Base-by-base conservation (phyloP, 2,888 invertebrate genomes). In the Trissoscelio sp. region DNA sequence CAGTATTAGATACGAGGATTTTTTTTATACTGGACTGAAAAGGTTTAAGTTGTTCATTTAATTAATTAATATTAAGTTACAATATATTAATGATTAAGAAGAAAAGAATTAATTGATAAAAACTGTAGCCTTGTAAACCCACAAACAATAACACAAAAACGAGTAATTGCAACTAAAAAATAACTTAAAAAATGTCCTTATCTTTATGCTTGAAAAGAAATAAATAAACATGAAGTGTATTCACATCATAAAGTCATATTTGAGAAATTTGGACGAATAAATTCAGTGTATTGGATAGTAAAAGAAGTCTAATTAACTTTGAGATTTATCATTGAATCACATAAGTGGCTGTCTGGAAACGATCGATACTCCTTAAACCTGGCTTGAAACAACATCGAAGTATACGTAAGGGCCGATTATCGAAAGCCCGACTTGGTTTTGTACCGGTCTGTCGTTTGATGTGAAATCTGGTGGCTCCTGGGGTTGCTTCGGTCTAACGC, bases 371-470 rank as follows among this genome's bases (percentile, higher is more conserved):
- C 79, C 72, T 72, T 79, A 79, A 79, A 73, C 60, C 66, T 73
- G 72, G 79, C 67, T 67, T 60, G 73, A 53, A 67, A 72, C 66
- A 72, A 79, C 79, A 57, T 66, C 67, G 53, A 60, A 73, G 78
- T 57, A 58, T 66, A 73, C 39, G 39, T 48, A 66, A 73, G 73
- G 79, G 74, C 69, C 80, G 74, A 74, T 85, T 85, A 84, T 83
- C 84, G 78, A 81, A 82, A 81, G 51, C 75, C 81, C 80, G 42
- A 57, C 77, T 51, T 42, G 73, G 85, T 86, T 87, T 87, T 87
- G 86, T 86, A 85, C 82, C 83, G 84, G 85, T 66, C 82, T 44
- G 84, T 80, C 86, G 87, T 87, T 87, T 87, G 87, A 87, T 87
- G 85, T 87, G 83, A 78, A 85, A 86, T 79, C 86, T 86, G 86